Evolutionary conservation across 2,888 invertebrate species (phyloP), one percentile per base, ranked within the genome.

Genomic region (Macaria notata): DNA sequence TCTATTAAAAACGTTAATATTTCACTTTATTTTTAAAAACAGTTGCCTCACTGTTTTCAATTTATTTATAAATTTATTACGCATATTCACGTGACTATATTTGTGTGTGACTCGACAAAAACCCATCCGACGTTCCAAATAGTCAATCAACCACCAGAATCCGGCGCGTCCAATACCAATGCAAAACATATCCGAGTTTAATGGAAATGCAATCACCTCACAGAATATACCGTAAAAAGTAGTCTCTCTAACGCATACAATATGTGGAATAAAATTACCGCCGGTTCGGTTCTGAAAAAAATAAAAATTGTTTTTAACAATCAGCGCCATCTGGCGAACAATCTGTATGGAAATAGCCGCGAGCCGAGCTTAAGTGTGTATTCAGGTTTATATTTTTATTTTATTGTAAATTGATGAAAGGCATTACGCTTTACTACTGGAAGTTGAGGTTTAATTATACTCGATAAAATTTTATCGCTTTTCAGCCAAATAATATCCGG

Each of bases 391-490:
- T 56, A 54, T 61, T 54, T 61, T 61, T 63, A 57, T 64, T 63
- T 66, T 59, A 66, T 56, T 66, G 63, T 62, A 56, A 56, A 64
- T 63, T 64, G 64, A 66, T 64, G 48, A 59, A 55, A 54, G 63
- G 58, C 53, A 63, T 66, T 58, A 57, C 58, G 46, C 49, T 59
- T 64, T 62, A 48, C 54, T 59, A 42, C 44, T 41, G 49, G 51
- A 45, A 46, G 57, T 64, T 53, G 57, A n/a, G 29, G 58, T 64
- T 66, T 64, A 59, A 66, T 66, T 62, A 58, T 30, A 41, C 54
- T 50, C 46, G 48, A 61, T 66, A 56, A 64, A 64, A 56, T 63
- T 64, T 59, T 63, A 64, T 60, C 62, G 60, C 48, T 62, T 61
- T 58, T 45, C 50, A 42, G 39, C 9, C 6, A 43, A 51, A 60